phyloP scores from a whole-genome alignment of 2,888 invertebrate genomes.

The Scaptomyza polygonia region DNA sequence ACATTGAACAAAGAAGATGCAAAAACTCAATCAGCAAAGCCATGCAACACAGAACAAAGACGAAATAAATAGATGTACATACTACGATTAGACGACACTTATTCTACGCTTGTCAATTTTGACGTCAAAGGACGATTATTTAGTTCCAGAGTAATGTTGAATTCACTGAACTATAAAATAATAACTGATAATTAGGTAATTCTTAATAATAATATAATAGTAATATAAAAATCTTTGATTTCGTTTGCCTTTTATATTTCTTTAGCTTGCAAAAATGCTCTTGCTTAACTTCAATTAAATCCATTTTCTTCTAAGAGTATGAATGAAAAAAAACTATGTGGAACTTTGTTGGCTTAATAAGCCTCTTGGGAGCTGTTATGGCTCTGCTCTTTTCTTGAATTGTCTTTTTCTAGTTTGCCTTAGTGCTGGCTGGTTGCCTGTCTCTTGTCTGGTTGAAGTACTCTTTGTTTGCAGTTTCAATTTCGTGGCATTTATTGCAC shows the following conservation, averaged over 20 bases:
- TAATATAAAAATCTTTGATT: too few relatives aligned
- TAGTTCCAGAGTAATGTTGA: background rate
- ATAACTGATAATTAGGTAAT: too few relatives aligned
- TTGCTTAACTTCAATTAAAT: background rate
- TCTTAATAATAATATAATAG: too few relatives aligned
- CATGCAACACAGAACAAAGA: constrained; percentile 5
- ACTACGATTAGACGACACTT: background rate
- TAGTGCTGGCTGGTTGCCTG: constrained; percentile 1
- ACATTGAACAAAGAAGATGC: constrained; percentile 35
- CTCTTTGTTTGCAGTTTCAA: constrained; percentile 63
- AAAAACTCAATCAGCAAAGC: constrained; percentile 49
- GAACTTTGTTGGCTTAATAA: constrained; percentile 46
- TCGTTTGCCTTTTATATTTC: too few relatives aligned
- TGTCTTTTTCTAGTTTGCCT: constrained; percentile 5
- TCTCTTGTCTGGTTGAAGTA: constrained; percentile 13
- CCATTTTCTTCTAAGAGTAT: constrained; percentile 7
- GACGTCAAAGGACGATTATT: background rate
- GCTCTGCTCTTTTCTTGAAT: constrained; percentile 27
- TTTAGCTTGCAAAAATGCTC: too few relatives aligned
- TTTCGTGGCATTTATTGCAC: constrained; percentile 59
- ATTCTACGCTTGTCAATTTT: constrained; percentile 11
- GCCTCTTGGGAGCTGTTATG: constrained; percentile 61
- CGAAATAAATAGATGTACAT: background rate
- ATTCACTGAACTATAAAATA: too few relatives aligned
- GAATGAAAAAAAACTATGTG: constrained; percentile 32